Conservation (phyloP, 2,113 vertebrate genomes). For the Lethenteron reissneri region DNA sequence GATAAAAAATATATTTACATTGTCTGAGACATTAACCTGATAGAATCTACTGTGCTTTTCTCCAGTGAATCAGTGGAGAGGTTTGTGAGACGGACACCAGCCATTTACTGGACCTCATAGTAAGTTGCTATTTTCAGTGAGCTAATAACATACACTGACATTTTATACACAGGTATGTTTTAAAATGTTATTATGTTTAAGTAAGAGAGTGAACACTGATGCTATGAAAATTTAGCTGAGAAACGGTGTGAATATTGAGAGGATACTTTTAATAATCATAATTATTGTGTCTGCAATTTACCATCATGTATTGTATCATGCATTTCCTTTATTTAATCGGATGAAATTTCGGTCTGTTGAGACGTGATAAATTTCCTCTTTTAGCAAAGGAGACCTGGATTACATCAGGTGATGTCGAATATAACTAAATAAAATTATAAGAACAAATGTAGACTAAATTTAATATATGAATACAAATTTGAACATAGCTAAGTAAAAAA, state of each 20-base stretch:
- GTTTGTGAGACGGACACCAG: constrained; percentile 54
- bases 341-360: not conserved
- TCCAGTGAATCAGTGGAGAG: constrained; percentile 46
- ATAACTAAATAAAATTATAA: not conserved
- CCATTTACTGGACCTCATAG: constrained; percentile 90
- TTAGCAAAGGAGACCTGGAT: not conserved
- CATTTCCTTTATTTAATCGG: not conserved
- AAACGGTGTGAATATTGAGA: too few relatives aligned
- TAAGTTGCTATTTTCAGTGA: constrained; percentile 26
- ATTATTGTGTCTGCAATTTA: not conserved
- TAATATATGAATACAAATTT: not conserved
- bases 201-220: too few relatives aligned
- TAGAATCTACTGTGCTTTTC: constrained; percentile 7
- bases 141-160: too few relatives aligned
- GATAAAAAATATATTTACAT: too few relatives aligned
- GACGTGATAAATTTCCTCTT: not conserved
- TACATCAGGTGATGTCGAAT: not conserved
- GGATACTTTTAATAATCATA: not conserved
- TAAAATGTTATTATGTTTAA: too few relatives aligned
- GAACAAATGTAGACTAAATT: not conserved
- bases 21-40: too few relatives aligned
- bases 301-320: not conserved
- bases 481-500: not conserved
- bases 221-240: too few relatives aligned
- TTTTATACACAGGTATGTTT: too few relatives aligned